Evolutionary conservation across 2,797 vertebrate genomes (phyloP), one percentile per base, ranked within the genome.

Genomic region (Jordanella pulchra): DNA sequence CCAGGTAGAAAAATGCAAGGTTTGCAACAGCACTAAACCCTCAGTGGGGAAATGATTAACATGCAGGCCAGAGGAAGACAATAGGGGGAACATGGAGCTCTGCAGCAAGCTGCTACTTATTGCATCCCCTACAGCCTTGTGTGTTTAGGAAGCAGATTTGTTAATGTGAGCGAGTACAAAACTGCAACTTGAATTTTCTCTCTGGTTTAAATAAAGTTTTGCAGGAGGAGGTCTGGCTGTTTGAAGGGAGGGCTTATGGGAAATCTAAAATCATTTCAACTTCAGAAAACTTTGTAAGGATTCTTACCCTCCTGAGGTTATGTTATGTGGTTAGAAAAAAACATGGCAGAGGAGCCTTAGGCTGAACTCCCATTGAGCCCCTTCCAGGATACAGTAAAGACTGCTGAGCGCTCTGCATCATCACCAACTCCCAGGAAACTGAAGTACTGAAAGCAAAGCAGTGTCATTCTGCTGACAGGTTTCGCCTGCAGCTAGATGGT

Each of bases 71-170:
- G 72, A 76, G 77, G 90, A 85, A 80, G 79, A 84, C 84, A 76
- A 85, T 67, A 25, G 69, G 71, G 79, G 68, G 55, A 61, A 69
- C 68, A 71, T 25, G 44, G 50, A 87, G 51, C 21, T 1, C 76
- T 76, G 83, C 81, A 74, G 74, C 81, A 79, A 80, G 81, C 76
- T 80, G 80, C 76, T 82, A 74, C 86, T 90, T 88, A 85, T 85
- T 82, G 73, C 79, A 75, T 68, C 76, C 71, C 85, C 84, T 77
- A 64, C 80, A 85, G 83, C 85, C 82, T 73, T 86, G 85, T 86
- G 79, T 84, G 73, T 86, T 89, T 86, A 85, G 78, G 77, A 84
- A 64, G 79, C 75, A 74, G 86, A 88, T 89, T 86, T 83, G 77
- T 73, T 82, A 58, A 71, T 63, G 60, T 63, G 77, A 78, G 78